Conservation (phyloP, 1,140 invertebrate species). For the Aplysia californica region DNA sequence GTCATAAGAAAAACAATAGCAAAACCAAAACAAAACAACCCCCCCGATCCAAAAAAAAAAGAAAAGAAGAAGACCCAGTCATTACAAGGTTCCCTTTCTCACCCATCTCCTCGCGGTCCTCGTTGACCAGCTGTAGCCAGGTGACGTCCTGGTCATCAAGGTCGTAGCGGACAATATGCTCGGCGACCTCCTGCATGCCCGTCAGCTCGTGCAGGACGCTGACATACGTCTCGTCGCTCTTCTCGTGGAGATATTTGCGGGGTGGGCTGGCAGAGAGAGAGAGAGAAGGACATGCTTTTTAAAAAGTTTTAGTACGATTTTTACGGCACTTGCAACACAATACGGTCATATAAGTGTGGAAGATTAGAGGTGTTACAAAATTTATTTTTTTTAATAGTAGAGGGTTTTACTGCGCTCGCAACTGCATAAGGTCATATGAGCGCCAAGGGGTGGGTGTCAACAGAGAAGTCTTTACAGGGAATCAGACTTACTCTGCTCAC, state of each 20-base stretch:
- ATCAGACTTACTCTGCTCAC: too few relatives aligned
- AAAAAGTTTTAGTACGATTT: background rate
- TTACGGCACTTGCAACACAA: background rate
- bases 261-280: conserved; percentile 54
- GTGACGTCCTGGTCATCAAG: conserved; percentile 92
- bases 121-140: conserved; percentile 90
- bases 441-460: too few relatives aligned
- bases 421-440: too few relatives aligned
- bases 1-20: too few relatives aligned
- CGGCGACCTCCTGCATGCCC: conserved; percentile 84
- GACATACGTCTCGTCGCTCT: conserved; percentile 86
- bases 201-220: conserved; percentile 87
- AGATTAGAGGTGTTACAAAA: background rate
- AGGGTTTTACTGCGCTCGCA: too few relatives aligned
- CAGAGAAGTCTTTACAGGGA: too few relatives aligned
- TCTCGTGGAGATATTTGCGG: conserved; percentile 85
- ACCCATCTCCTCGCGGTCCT: conserved; percentile 80
- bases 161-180: conserved; percentile 93
- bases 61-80: too few relatives aligned
- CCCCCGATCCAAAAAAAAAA: too few relatives aligned
- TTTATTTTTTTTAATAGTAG: background rate
- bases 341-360: background rate
- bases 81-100: too few relatives aligned
- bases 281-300: background rate
- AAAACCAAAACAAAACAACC: too few relatives aligned